Evolutionary conservation across 2,797 vertebrate species (phyloP), one percentile per base, ranked within the genome.

Genomic region (Chelon auratus): DNA sequence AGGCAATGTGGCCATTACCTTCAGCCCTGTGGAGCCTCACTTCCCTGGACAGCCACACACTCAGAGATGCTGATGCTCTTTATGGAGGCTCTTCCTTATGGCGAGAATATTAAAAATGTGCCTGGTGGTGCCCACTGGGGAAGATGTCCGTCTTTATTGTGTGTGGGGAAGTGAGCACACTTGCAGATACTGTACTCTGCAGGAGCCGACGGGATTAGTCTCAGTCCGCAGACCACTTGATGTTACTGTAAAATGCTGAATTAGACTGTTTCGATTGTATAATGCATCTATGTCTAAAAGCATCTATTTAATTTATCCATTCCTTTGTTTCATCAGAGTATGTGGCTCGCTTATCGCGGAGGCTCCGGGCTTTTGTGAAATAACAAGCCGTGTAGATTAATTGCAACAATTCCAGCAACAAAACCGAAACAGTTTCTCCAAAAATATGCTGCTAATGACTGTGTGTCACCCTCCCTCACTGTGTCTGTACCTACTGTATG

Each of bases 1-100:
- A 75, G 91, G 91, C 90, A 71, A 77, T 75, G 68, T 74, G 82
- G 87, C 83, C 85, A 89, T 92, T 91, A 89, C 80, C 88, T 88
- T 77, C 80, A 75, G 78, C 89, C 80, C 82, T 59, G 81, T 77
- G 76, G 86, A 85, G 75, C 71, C 77, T 74, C 68, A 65, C 75
- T 87, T 78, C 77, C 64, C 80, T 54, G 81, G 80, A 83, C 77
- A 80, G 86, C 55, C 60, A 63, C 84, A 82, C 54, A 78, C 83
- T 80, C 65, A 80, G 77, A 81, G 66, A 80, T 86, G 86, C 72
- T 90, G 83, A 88, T 85, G 79, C 76, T 65, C 61, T 84, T 71
- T 62, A 66, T 71, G 82, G 86, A 81, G 64, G 66, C 48, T 75
- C 71, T 68, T 85, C 78, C 82, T 85, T 66, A 75, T 68, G 76